These are phyloP conservation scores for Tethya wilhelma DNA, from an alignment of 37 sponge, comb jelly and placozoan genomes.

Conservation along the genomic window DNA sequence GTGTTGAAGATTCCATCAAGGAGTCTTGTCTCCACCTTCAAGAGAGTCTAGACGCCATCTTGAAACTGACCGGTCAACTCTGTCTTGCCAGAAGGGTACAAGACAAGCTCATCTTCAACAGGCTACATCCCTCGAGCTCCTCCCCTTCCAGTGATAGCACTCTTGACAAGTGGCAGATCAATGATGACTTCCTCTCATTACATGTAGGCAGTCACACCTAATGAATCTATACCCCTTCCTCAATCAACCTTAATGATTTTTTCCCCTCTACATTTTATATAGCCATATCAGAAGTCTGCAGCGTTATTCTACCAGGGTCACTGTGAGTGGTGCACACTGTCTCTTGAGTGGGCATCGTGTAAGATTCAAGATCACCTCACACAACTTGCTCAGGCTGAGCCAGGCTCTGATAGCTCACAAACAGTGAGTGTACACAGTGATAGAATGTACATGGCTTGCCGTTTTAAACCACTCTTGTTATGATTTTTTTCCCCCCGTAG, in stretches of 20 bases:
- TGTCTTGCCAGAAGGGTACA: background rate
- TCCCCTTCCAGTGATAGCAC: too few relatives aligned
- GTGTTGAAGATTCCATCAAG: background rate
- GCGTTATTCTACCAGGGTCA: conserved; percentile 16
- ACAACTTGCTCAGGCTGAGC: background rate
- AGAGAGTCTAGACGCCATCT: conserved; percentile 20
- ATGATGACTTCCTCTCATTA: conserved; percentile 17
- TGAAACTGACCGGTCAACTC: conserved; percentile 11
- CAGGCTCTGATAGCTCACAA: background rate
- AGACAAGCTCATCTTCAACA: background rate
- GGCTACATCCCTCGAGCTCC: too few relatives aligned
- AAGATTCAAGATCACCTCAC: background rate
- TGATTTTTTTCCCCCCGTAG: background rate
- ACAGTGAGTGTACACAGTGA: background rate
- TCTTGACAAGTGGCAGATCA: too few relatives aligned
- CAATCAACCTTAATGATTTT: too few relatives aligned
- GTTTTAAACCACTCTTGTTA: background rate
- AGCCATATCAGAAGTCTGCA: conserved; percentile 22
- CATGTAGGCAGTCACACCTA: background rate
- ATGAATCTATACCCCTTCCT: too few relatives aligned
- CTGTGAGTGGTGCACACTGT: conserved; percentile 24
- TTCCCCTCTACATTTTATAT: background rate
- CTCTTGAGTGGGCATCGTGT: background rate
- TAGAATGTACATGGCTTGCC: background rate
- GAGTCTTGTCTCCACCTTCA: background rate